Conservation (phyloP, 2,113 vertebrate genomes). For the Notarius quadriscutis region DNA sequence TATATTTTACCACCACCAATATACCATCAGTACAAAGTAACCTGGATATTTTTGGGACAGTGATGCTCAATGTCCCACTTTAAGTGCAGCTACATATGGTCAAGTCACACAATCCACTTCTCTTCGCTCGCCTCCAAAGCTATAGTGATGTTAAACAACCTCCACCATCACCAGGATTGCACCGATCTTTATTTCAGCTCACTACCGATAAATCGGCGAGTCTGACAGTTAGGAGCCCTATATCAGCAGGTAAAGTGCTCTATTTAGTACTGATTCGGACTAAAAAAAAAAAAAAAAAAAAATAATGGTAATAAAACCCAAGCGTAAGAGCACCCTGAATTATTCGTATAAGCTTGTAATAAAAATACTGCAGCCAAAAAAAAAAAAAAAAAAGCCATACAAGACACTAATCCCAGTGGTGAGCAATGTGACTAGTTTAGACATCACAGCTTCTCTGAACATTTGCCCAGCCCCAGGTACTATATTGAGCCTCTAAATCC, state of each 20-base stretch:
- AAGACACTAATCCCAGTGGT: background rate
- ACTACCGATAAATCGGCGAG: background rate
- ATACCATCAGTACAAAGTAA: background rate
- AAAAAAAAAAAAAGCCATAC: background rate
- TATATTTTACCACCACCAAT: background rate
- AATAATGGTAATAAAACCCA: background rate
- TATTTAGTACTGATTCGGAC: background rate
- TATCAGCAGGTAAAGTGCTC: background rate
- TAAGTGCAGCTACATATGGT: background rate
- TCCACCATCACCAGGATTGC: no score
- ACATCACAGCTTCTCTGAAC: conserved; percentile 20
- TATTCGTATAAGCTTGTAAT: background rate
- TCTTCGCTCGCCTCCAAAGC: background rate
- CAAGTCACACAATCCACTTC: background rate
- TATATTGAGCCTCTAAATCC: conserved; percentile 2
- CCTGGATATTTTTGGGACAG: background rate
- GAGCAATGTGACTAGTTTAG: conserved; percentile 6
- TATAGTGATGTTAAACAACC: background rate
- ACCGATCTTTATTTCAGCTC: background rate
- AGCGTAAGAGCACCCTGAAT: background rate
- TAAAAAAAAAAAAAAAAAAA: background rate
- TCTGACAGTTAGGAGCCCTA: background rate
- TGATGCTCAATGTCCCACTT: background rate
- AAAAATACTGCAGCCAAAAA: background rate
- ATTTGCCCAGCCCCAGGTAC: conserved; percentile 10